Evolutionary conservation across 2,888 invertebrate genomes (phyloP).

Genomic region (Acanthosoma haemorrhoidale): DNA sequence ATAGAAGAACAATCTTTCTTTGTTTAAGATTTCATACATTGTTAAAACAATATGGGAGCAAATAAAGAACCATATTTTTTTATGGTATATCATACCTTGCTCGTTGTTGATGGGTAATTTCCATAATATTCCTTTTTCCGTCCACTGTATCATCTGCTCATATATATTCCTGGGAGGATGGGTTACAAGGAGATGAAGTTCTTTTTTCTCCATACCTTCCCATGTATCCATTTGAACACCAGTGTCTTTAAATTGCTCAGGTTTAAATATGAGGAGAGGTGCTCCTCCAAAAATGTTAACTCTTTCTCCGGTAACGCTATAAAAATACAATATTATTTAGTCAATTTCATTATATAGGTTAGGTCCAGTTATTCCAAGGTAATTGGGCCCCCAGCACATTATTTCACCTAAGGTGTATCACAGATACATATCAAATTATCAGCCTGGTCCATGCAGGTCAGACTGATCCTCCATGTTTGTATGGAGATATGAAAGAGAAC

Average conservation of each 20-base stretch:
- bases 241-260: slow-evolving; percentile 32
- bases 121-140: slow-evolving; percentile 91
- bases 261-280: slow-evolving; percentile 61
- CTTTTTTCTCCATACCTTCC: slow-evolving; percentile 59
- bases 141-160: slow-evolving; percentile 91
- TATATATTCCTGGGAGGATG: slow-evolving; percentile 82
- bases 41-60: no score
- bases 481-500: no score
- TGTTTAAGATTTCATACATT: no score
- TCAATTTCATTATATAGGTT: not conserved
- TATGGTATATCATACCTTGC: slow-evolving; percentile 78
- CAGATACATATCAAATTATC: no score
- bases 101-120: slow-evolving; percentile 96
- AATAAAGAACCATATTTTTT: no score
- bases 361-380: no score
- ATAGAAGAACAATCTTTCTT: no score
- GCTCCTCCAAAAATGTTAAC: slow-evolving; percentile 59
- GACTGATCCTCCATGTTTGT: no score
- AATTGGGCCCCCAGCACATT: no score
- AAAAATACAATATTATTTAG: not conserved
- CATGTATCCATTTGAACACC: slow-evolving; percentile 58
- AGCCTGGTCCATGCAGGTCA: no score
- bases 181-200: slow-evolving; percentile 60
- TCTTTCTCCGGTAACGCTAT: slow-evolving; percentile 40
- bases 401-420: no score